These are phyloP conservation scores for Scophthalmus maximus DNA, from an alignment of 2,113 vertebrate species.

Conservation along the genomic window DNA sequence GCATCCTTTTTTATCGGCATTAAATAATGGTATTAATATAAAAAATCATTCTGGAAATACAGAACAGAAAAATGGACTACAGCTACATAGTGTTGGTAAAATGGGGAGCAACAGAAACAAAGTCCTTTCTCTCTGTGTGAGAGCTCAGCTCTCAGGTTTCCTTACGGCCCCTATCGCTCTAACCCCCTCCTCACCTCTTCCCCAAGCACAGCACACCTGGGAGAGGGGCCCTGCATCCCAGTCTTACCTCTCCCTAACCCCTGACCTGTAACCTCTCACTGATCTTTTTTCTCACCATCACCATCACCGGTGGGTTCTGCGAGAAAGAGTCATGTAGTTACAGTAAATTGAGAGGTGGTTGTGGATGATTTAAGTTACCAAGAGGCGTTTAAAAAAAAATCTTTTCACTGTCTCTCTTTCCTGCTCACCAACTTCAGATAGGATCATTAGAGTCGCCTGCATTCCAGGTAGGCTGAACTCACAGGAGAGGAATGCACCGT, in stretches of 20 bases:
- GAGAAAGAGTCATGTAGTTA: slow-evolving; percentile 12
- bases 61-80: background rate
- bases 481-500: slow-evolving; percentile 65
- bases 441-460: slow-evolving; percentile 55
- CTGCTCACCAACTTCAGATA: slow-evolving; percentile 37
- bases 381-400: no score
- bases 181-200: slow-evolving; percentile 28
- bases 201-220: slow-evolving; percentile 67
- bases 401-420: slow-evolving; percentile 11
- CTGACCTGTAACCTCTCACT: slow-evolving; percentile 53
- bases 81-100: background rate
- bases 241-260: slow-evolving; percentile 56
- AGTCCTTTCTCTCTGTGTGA: slow-evolving; percentile 8
- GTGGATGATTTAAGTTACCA: slow-evolving; percentile 10
- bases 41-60: no score
- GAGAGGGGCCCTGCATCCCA: slow-evolving; percentile 43
- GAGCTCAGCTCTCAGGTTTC: slow-evolving; percentile 57
- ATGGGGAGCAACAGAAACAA: slow-evolving; percentile 21
- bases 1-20: no score
- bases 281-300: slow-evolving; percentile 50
- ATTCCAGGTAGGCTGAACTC: slow-evolving; percentile 72
- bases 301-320: slow-evolving; percentile 25
- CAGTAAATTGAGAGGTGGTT: slow-evolving; percentile 1
- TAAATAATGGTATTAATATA: no score
- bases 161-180: slow-evolving; percentile 31